These are phyloP conservation scores for Stenichneumon culpator DNA, from an alignment of 2,888 invertebrate species.

Conservation along the genomic window DNA sequence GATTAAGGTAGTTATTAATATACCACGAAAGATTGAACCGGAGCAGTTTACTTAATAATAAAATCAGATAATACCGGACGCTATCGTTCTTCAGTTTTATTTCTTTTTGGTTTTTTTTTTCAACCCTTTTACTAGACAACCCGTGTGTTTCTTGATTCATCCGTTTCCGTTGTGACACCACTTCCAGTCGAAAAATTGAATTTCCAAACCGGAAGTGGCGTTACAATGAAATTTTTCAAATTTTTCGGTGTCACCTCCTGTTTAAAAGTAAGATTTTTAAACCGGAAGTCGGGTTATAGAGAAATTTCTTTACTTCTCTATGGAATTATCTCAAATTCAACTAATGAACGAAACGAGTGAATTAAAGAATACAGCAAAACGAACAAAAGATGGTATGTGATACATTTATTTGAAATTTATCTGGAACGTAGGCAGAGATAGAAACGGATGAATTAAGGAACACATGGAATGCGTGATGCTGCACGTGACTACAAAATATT, in stretches of 20 bases:
- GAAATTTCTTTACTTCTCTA: background rate
- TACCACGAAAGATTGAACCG: slow-evolving; percentile 33
- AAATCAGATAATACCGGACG: slow-evolving; percentile 60
- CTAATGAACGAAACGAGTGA: background rate
- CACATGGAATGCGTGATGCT: background rate
- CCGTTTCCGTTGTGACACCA: background rate
- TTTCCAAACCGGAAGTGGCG: background rate
- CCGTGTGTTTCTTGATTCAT: background rate
- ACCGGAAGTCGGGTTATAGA: background rate
- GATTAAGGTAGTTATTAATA: slow-evolving; percentile 41
- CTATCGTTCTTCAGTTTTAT: slow-evolving; percentile 24
- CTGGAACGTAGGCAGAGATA: background rate
- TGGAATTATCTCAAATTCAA: background rate
- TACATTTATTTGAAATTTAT: no score
- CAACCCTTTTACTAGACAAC: background rate
- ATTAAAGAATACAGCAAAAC: background rate
- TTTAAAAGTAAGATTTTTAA: background rate
- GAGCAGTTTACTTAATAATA: slow-evolving; percentile 67
- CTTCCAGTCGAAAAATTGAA: background rate
- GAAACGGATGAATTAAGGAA: background rate
- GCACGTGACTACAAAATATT: background rate
- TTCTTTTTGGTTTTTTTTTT: background rate
- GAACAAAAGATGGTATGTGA: no score
- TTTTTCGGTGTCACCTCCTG: background rate
- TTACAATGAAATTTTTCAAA: background rate